A percentile compares a stretch with the other conserved stretches of the same genome.
Evolutionary conservation across 2,113 vertebrate genomes (phyloP).

Genomic region (Sylvilagus bachmani): DNA sequence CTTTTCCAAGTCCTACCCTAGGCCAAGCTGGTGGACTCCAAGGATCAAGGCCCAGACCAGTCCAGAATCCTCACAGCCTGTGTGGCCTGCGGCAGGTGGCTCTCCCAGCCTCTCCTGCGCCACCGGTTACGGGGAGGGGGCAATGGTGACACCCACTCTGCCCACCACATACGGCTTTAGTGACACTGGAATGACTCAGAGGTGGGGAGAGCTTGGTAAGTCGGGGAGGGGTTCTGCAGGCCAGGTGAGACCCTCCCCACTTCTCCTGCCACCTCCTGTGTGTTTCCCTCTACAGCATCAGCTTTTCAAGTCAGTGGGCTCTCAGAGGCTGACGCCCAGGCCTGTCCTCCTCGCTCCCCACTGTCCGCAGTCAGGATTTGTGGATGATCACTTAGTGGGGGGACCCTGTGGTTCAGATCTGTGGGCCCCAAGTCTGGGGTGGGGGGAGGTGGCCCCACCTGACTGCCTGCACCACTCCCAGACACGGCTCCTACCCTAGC

Average conservation of each 20-base stretch:
- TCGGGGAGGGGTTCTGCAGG: neutral
- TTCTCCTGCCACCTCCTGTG: neutral
- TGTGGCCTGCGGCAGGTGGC: neutral
- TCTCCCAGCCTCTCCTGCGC: accelerated
- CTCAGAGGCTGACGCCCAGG: neutral
- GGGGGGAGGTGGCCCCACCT: neutral
- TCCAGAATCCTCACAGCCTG: accelerated
- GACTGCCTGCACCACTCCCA: neutral
- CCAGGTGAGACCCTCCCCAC: accelerated
- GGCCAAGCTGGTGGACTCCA: neutral
- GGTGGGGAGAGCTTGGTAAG: neutral
- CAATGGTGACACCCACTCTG: neutral
- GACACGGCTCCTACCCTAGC: neutral
- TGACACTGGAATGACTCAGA: neutral
- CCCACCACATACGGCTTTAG: accelerated
- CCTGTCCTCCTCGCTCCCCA: neutral
- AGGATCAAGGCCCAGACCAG: accelerated
- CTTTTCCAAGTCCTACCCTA: neutral
- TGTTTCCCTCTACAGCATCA: neutral
- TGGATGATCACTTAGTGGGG: too few relatives aligned
- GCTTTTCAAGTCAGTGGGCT: neutral
- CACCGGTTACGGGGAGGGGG: neutral
- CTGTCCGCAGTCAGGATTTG: neutral
- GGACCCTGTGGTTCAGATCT: neutral
- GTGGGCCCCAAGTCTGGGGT: neutral